A percentile compares a stretch with the other conserved stretches of the same genome.
Conservation (phyloP, 2,113 vertebrate genomes). For the Euleptes europaea region DNA sequence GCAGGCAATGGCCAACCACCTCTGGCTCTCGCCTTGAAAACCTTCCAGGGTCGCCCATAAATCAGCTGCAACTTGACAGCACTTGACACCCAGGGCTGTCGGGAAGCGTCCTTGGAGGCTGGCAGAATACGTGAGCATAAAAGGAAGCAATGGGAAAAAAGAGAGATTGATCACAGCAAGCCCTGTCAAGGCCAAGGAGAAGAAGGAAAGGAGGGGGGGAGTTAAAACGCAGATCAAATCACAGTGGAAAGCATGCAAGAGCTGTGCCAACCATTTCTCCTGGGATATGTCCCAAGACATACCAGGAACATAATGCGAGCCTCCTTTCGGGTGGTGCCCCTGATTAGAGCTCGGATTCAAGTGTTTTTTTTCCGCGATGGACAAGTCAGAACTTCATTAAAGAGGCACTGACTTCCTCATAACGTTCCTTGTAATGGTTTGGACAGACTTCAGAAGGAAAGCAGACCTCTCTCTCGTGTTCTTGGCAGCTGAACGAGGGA, state of each 20-base stretch:
- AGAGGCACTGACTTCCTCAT: background rate
- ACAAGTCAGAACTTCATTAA: conserved; percentile 6
- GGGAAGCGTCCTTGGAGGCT: background rate
- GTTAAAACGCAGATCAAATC: background rate
- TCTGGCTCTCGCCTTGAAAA: no score
- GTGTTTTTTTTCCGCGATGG: background rate
- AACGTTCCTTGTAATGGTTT: background rate
- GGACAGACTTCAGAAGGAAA: background rate
- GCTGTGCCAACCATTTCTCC: background rate
- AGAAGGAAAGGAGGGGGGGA: background rate
- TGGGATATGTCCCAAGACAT: background rate
- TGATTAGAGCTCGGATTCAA: background rate
- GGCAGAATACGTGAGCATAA: background rate
- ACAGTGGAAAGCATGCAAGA: background rate
- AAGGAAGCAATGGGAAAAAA: background rate
- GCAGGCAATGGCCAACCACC: no score
- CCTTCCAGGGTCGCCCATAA: no score
- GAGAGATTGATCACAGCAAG: background rate
- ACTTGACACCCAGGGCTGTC: no score
- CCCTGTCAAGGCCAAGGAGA: background rate
- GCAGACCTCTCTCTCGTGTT: background rate
- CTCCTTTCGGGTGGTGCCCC: background rate
- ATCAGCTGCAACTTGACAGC: no score
- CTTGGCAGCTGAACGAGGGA: background rate
- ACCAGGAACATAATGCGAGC: background rate